Evolutionary conservation across 2,797 vertebrate genomes (phyloP).

Genomic region (Liparis tanakae): DNA sequence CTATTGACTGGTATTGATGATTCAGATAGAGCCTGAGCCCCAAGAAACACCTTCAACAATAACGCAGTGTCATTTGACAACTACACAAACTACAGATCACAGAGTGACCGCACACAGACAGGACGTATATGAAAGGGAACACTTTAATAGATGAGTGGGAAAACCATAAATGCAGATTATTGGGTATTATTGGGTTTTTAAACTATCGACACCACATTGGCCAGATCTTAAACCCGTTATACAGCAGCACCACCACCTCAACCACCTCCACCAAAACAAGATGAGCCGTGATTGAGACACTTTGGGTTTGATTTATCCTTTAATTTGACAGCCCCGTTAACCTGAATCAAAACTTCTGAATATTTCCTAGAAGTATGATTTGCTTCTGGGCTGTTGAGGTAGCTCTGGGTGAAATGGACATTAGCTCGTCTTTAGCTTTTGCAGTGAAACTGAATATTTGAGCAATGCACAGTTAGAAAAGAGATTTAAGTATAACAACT

Average conservation of each 20-base stretch:
- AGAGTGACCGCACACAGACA: neutral
- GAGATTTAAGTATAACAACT: too few species aligned
- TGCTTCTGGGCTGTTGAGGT: neutral
- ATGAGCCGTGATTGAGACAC: too few species aligned
- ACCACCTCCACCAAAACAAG: too few species aligned
- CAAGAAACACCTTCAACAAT: neutral
- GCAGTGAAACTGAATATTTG: too few species aligned
- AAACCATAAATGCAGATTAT: neutral
- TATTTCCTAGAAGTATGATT: neutral
- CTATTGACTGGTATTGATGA: slow-evolving; percentile 3
- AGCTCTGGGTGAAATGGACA: neutral
- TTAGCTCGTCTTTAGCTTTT: too few species aligned
- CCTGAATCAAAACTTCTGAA: neutral
- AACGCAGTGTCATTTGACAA: neutral
- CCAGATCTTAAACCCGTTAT: neutral
- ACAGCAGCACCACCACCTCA: too few species aligned
- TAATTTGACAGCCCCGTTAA: neutral
- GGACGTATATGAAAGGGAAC: neutral
- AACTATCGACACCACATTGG: neutral
- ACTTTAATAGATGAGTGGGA: neutral
- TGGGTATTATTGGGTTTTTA: neutral
- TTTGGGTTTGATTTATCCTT: neutral
- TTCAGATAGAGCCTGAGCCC: slow-evolving; percentile 1
- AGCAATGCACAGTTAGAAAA: too few species aligned
- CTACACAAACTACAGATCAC: neutral